These are phyloP conservation scores for Pasiphila rectangulata DNA, from an alignment of 2,888 invertebrate species.

Conservation along the genomic window DNA sequence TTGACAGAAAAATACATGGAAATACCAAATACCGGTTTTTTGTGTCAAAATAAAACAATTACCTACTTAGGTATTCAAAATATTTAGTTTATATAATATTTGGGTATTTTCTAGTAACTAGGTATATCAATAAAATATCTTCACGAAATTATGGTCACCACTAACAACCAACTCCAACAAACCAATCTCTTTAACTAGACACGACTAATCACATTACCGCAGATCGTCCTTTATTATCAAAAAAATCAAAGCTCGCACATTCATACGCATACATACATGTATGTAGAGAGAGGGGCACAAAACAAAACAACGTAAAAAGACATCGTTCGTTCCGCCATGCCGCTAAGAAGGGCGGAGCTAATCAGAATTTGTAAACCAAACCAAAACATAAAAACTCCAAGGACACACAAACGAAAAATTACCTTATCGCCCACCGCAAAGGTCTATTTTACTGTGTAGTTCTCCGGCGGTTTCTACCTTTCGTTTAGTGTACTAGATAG, in stretches of 20 bases:
- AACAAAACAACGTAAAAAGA: conserved; percentile 62
- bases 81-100: too few species aligned
- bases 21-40: too few species aligned
- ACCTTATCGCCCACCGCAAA: conserved; percentile 36
- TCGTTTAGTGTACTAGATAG: conserved; percentile 33
- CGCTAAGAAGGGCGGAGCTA: conserved; percentile 72
- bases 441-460: conserved; percentile 50
- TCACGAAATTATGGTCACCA: too few species aligned
- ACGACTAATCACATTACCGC: conserved; percentile 23
- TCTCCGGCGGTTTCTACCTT: conserved; percentile 49
- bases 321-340: conserved; percentile 70
- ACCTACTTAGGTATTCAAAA: too few species aligned
- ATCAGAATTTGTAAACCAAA: conserved; percentile 47
- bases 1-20: too few species aligned
- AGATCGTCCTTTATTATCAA: conserved; percentile 21
- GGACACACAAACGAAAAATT: conserved; percentile 40
- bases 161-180: too few species aligned
- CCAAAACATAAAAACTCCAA: conserved; percentile 37
- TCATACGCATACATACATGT: conserved; percentile 30
- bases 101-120: too few species aligned
- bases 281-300: conserved; percentile 28
- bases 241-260: conserved; percentile 25
- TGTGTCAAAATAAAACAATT: too few species aligned
- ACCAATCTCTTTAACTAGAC: conserved; percentile 7
- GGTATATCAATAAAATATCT: too few species aligned